Percentiles rank a stretch among this genome's conserved stretches.
Conservation (phyloP, 1,140 invertebrate genomes). For the Drosophila takahashii region DNA sequence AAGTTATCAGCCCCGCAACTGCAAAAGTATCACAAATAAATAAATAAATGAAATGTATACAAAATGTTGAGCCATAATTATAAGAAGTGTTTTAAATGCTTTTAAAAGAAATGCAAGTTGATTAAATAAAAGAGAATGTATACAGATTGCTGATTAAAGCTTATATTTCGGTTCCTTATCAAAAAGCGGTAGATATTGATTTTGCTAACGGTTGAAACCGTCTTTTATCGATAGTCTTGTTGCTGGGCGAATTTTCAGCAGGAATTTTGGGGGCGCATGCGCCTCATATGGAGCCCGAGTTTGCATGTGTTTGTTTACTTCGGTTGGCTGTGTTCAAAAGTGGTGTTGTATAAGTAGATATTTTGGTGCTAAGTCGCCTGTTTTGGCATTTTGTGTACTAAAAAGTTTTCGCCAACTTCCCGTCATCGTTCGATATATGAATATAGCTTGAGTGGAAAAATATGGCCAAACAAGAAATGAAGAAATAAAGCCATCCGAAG, state of each 20-base stretch:
- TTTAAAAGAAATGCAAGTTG: slow-evolving; percentile 21
- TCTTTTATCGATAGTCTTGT: slow-evolving; percentile 45
- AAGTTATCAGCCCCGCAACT: slow-evolving; percentile 94
- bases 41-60: slow-evolving; percentile 63
- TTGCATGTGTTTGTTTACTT: slow-evolving; percentile 78
- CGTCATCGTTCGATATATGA: slow-evolving; percentile 27
- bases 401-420: slow-evolving; percentile 23
- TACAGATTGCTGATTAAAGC: background rate
- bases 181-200: slow-evolving; percentile 21
- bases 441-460: background rate
- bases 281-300: slow-evolving; percentile 50
- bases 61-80: slow-evolving; percentile 8
- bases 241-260: slow-evolving; percentile 20
- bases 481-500: slow-evolving; percentile 1
- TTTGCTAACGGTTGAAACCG: slow-evolving; percentile 29
- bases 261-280: slow-evolving; percentile 49
- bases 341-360: slow-evolving; percentile 63
- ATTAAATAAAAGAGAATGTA: slow-evolving; percentile 19
- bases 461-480: slow-evolving; percentile 8
- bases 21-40: slow-evolving; percentile 87
- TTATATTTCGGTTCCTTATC: slow-evolving; percentile 6
- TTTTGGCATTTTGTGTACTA: slow-evolving; percentile 55
- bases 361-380: slow-evolving; percentile 54
- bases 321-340: slow-evolving; percentile 56
- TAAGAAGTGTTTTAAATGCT: slow-evolving; percentile 29